Conservation (phyloP, 2,113 vertebrate genomes). For the Origma solitaria region DNA sequence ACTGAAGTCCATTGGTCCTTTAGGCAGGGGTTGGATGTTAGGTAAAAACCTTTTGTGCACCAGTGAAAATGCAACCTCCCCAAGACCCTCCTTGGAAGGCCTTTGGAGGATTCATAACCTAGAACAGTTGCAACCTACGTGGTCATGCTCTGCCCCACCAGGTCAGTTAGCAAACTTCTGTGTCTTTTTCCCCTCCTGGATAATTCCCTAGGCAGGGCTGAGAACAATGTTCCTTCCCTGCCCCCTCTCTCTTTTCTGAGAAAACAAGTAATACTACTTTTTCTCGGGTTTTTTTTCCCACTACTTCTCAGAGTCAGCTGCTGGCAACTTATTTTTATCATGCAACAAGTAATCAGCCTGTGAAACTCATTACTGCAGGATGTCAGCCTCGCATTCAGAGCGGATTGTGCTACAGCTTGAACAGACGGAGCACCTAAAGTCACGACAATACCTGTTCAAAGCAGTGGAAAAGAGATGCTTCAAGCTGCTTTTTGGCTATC, state of each 20-base stretch:
- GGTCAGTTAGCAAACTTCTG: not conserved
- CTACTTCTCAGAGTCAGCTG: not conserved
- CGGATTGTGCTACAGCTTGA: not conserved
- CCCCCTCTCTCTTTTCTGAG: not conserved
- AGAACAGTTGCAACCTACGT: fast-evolving
- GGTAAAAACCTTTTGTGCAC: not conserved
- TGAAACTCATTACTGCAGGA: not conserved
- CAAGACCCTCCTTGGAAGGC: not conserved
- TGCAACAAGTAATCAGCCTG: not conserved
- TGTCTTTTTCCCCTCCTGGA: not conserved
- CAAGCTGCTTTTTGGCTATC: not conserved
- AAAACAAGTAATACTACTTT: not conserved
- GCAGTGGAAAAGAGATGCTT: not conserved
- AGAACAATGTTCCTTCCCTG: not conserved
- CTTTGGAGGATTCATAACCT: not conserved
- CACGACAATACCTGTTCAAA: not conserved
- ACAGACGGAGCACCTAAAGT: not conserved
- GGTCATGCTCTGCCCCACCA: not conserved
- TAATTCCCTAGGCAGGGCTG: not conserved
- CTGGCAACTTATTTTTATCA: not conserved
- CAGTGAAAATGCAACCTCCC: not conserved
- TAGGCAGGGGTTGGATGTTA: not conserved
- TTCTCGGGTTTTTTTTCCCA: not conserved
- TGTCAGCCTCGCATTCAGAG: not conserved
- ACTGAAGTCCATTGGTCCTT: not conserved